Conservation (phyloP, 2,888 invertebrate genomes). For the Chloroclystis v-ata region DNA sequence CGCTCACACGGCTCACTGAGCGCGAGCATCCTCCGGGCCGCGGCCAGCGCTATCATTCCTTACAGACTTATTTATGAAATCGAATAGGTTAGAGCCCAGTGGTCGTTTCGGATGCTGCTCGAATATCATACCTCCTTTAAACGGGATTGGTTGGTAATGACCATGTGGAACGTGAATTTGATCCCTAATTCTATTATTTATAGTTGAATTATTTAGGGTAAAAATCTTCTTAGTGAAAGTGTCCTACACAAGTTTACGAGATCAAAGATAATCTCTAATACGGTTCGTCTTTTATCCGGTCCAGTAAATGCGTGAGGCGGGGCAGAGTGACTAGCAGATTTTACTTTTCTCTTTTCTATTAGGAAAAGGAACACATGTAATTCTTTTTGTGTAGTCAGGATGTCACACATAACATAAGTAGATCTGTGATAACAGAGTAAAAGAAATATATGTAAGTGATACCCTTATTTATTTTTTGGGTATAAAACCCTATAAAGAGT, state of each 20-base stretch:
- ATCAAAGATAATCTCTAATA: neutral
- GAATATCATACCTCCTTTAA: neutral
- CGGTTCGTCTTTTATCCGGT: slow-evolving; percentile 1
- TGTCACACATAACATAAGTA: no score
- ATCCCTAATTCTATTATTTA: neutral
- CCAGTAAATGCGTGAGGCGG: slow-evolving; percentile 1
- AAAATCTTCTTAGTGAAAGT: no score
- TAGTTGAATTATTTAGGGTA: no score
- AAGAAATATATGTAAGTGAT: no score
- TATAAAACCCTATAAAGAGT: no score
- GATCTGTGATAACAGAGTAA: no score
- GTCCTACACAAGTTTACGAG: no score
- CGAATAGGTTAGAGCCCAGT: neutral
- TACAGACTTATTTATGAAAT: slow-evolving; percentile 4
- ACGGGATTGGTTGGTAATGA: neutral
- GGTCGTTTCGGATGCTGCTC: neutral
- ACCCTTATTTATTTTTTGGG: no score
- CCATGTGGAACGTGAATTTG: neutral
- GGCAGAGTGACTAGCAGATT: neutral
- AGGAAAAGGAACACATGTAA: neutral
- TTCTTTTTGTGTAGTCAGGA: neutral
- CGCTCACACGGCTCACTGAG: slow-evolving; percentile 7
- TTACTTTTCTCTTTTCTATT: neutral
- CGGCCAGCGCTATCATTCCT: slow-evolving; percentile 1
- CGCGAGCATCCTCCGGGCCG: neutral